Evolutionary conservation across 2,888 invertebrate genomes (phyloP).

Genomic region (Plagodis dolabraria): DNA sequence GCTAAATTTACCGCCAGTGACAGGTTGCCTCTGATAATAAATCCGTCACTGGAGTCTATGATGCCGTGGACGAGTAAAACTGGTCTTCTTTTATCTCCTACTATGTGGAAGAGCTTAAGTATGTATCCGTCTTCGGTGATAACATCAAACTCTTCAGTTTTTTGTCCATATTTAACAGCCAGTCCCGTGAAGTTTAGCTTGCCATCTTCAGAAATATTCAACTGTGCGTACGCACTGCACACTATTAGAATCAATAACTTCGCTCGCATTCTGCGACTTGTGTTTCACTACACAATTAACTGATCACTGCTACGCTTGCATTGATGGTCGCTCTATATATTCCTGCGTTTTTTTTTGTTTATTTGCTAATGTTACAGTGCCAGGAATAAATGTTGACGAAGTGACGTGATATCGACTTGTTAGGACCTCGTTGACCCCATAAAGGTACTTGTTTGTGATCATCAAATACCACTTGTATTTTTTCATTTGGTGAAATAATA

Average conservation of each 20-base stretch:
- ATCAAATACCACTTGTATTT: too few relatives aligned
- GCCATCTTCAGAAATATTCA: constrained; percentile 25
- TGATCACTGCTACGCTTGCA: not conserved
- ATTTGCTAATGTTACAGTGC: not conserved
- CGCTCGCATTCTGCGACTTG: not conserved
- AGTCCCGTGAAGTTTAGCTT: constrained; percentile 36
- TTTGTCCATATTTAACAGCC: constrained; percentile 36
- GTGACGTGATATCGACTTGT: not conserved
- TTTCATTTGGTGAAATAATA: too few relatives aligned
- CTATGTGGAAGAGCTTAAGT: constrained; percentile 45
- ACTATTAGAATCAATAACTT: constrained; percentile 9
- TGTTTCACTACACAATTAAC: not conserved
- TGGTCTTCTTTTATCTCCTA: constrained; percentile 39
- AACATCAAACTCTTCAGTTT: constrained; percentile 1
- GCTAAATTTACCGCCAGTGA: constrained; percentile 59
- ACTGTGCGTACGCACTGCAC: constrained; percentile 17
- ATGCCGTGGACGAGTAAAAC: constrained; percentile 57
- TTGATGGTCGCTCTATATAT: not conserved
- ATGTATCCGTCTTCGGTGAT: constrained; percentile 54
- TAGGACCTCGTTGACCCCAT: not conserved
- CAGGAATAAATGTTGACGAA: not conserved
- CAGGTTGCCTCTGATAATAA: constrained; percentile 46
- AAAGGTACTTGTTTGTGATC: too few relatives aligned
- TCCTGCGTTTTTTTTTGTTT: not conserved
- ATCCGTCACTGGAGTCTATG: constrained; percentile 50